These are phyloP conservation scores for Vulpes ferrilata DNA, from an alignment of 2,113 vertebrate genomes.

Conservation along the genomic window DNA sequence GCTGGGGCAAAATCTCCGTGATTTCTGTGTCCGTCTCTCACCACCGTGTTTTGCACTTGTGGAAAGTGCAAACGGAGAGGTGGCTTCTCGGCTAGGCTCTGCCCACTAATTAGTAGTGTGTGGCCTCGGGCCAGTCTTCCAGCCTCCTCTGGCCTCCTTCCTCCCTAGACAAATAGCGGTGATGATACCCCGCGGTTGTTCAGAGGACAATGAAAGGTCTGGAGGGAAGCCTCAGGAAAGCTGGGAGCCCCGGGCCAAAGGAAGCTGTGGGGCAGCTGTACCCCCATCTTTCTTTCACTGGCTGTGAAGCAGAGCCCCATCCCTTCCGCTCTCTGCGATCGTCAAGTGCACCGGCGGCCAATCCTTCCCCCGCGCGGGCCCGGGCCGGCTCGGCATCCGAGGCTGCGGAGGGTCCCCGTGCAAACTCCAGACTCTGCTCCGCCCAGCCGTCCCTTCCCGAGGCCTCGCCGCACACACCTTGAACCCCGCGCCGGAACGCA, in stretches of 20 bases:
- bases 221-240: not conserved
- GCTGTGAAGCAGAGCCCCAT: not conserved
- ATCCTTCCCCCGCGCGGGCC: not conserved
- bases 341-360: constrained; percentile 65
- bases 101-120: not conserved
- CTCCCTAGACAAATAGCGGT: not conserved
- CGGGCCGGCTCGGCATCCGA: not conserved
- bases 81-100: constrained; percentile 25
- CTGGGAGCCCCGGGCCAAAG: not conserved
- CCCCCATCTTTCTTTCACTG: not conserved
- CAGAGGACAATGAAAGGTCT: not conserved
- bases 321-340: not conserved
- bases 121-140: not conserved
- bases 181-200: not conserved
- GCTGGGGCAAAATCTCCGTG: not conserved
- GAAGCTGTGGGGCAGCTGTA: not conserved
- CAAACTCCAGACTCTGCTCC: constrained; percentile 44
- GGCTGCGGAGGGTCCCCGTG: not conserved
- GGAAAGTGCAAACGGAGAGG: constrained; percentile 17
- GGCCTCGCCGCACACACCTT: constrained; percentile 39
- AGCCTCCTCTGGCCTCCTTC: not conserved
- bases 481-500: not conserved
- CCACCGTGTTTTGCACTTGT: constrained; percentile 37
- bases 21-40: not conserved
- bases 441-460: not conserved